Evolutionary conservation across 2,888 invertebrate species (phyloP), one percentile per base, ranked within the genome.

Genomic region (Incurvaria masculella): DNA sequence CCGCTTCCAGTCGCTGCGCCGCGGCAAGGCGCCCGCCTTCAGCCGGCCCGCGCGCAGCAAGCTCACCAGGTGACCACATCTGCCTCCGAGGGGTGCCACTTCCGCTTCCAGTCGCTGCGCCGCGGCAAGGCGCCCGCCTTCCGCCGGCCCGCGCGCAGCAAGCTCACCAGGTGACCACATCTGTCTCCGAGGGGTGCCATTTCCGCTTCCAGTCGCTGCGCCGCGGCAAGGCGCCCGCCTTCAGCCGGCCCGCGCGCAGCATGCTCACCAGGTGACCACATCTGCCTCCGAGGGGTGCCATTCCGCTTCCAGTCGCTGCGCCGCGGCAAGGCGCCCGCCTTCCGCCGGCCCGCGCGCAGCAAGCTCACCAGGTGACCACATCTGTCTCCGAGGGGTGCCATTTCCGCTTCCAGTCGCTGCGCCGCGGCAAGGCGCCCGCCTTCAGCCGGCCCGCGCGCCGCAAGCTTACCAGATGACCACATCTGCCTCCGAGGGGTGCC

Each of bases 171-270:
- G 79, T 79, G 60, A 54, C 45, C 50, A 46, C 17, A n/a, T n/a
- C n/a, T n/a, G n/a, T 16, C 42, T 21, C 4, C 3, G 74, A 72
- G 40, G 71, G 73, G 0, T 60, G 73, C 46, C 76, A 76, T 57
- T 69, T 69, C 0, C 59, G 72, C 4, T 78, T 75, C 61, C 69
- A 71, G 39, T 79, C 79, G 0, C 52, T 79, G 17, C 57, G 78
- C 26, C 59, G 78, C 39, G 71, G 71, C 2, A 76, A 74, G 47
- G 64, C 59, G 2, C 56, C 64, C 1, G 66, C 58, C 44, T 59
- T 66, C 20, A 60, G 69, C 0, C 61, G 73, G 6, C 66, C 73
- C 0, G 64, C 68, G 0, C 61, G 78, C 53, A 74, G 65, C 50
- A 75, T 78, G 57, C 63, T 78, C 6, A 76, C 79, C 2, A 76